Evolutionary conservation across 2,113 vertebrate genomes (phyloP).

Genomic region (Brachypteracias leptosomus): DNA sequence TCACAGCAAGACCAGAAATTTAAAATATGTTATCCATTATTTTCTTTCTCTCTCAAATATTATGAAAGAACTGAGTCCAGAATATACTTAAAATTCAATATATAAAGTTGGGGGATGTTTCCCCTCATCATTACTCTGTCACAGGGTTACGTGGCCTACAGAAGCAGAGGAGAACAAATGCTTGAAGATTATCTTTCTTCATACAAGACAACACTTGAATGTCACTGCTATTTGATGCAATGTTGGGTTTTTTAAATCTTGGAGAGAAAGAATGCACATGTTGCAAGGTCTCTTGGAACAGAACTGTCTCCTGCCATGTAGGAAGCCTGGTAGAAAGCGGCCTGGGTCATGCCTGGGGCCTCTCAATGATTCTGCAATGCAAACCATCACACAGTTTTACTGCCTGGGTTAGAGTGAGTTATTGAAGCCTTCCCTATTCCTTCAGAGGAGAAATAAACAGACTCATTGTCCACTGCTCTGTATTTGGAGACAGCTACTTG

Average conservation of each 20-base stretch:
- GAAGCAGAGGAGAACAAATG: neutral
- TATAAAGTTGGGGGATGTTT: neutral
- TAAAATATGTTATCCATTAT: neutral
- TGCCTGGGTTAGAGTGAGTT: neutral
- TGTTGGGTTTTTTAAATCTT: neutral
- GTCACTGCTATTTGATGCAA: neutral
- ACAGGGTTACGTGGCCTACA: neutral
- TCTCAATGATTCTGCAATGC: neutral
- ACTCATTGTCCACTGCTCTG: neutral
- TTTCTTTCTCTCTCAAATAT: neutral
- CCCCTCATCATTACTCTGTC: neutral
- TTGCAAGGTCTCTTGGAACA: neutral
- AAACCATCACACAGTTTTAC: neutral
- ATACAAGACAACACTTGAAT: neutral
- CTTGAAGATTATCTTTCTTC: neutral
- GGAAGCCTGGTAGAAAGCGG: neutral
- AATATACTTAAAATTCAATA: neutral
- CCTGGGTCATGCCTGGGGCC: neutral
- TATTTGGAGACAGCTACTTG: neutral
- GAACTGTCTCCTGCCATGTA: neutral
- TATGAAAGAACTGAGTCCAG: neutral
- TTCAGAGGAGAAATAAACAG: neutral
- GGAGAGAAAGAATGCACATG: neutral
- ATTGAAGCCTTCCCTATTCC: neutral
- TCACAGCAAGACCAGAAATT: neutral